Evolutionary conservation across 2,797 vertebrate genomes (phyloP).

Genomic region (Malacoraja senta): DNA sequence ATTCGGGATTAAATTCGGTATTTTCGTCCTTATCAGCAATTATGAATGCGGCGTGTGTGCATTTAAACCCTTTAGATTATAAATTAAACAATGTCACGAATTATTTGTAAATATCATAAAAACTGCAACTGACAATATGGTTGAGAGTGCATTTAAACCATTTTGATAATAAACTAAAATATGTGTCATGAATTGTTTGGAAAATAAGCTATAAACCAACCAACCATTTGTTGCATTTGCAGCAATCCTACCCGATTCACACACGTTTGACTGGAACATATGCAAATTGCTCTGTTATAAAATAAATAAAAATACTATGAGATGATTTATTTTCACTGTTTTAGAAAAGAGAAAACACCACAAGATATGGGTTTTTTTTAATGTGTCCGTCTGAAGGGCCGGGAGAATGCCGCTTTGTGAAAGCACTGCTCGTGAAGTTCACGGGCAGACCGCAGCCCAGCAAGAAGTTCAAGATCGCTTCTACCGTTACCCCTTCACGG

Average conservation of each 20-base stretch:
- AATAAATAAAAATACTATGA: not conserved
- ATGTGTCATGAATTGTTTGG: not conserved
- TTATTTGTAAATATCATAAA: not conserved
- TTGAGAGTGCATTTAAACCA: not conserved
- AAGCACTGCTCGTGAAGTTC: not conserved
- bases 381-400: not conserved
- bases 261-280: not conserved
- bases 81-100: not conserved
- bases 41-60: not conserved
- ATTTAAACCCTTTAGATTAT: not conserved
- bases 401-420: not conserved
- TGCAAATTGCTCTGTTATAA: not conserved
- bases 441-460: slow-evolving; percentile 4
- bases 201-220: not conserved
- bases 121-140: not conserved
- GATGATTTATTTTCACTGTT: not conserved
- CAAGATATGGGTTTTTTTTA: not conserved
- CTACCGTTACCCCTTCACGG: not conserved
- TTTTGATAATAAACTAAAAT: not conserved
- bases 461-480: slow-evolving; percentile 23
- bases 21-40: not conserved
- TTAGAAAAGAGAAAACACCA: not conserved
- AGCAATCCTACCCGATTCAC: not conserved
- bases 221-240: not conserved
- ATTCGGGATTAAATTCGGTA: not conserved